Percentiles rank a stretch among this genome's conserved stretches.
Evolutionary conservation across 2,888 invertebrate species (phyloP).

Genomic region (Eustalomyia histrio): DNA sequence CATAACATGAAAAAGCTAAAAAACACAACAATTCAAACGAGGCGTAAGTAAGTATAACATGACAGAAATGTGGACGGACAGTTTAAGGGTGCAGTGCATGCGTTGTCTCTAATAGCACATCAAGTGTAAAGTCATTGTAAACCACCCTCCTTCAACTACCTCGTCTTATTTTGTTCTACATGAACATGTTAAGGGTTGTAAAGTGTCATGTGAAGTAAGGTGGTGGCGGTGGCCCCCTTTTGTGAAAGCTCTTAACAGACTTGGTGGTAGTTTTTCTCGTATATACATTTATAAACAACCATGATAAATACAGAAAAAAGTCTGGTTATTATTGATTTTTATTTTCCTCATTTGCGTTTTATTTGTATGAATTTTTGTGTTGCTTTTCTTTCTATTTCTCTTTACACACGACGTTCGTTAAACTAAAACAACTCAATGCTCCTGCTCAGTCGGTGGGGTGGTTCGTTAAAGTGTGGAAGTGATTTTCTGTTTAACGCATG

Average conservation of each 20-base stretch:
- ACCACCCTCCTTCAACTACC: constrained; percentile 38
- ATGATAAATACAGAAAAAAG: constrained; percentile 69
- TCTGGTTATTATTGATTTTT: constrained; percentile 77
- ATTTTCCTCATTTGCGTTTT: constrained; percentile 34
- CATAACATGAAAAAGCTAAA: constrained; percentile 23
- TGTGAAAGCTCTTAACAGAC: background rate
- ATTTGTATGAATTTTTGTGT: constrained; percentile 35
- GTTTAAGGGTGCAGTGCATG: constrained; percentile 70
- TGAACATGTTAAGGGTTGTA: background rate
- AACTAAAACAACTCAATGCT: constrained; percentile 51
- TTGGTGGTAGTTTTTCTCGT: constrained; percentile 54
- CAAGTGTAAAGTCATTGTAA: constrained; percentile 58
- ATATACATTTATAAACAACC: background rate
- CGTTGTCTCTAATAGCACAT: constrained; percentile 54
- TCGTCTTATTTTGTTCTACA: background rate
- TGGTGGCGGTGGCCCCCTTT: background rate
- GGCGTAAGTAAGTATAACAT: constrained; percentile 63
- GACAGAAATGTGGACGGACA: constrained; percentile 14
- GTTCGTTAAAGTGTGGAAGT: constrained; percentile 72
- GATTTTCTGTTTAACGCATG: constrained; percentile 60
- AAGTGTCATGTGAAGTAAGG: background rate
- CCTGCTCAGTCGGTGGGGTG: constrained; percentile 76
- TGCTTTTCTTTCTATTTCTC: constrained; percentile 41
- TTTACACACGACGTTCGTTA: constrained; percentile 64
- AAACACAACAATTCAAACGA: constrained; percentile 31